Evolutionary conservation across 2,888 invertebrate species (phyloP).

Genomic region (Invenusta paracnida): DNA sequence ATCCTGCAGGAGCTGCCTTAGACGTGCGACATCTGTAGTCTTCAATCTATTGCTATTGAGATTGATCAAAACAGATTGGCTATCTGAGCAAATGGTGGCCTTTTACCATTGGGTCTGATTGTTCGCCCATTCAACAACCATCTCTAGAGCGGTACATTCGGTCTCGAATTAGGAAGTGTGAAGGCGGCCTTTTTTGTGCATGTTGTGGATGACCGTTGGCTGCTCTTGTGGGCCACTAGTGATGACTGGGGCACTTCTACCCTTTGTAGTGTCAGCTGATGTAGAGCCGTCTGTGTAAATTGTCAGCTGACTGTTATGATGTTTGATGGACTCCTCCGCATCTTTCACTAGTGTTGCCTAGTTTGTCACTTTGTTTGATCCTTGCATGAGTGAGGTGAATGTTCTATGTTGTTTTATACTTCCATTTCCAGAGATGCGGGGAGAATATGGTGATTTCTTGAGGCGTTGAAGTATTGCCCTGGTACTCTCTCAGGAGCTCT

Average conservation of each 20-base stretch:
- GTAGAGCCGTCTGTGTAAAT: neutral
- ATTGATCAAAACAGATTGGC: neutral
- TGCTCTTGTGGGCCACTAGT: neutral
- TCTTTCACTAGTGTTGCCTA: neutral
- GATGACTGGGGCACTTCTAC: neutral
- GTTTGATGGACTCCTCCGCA: neutral
- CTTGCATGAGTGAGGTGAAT: slow-evolving; percentile 2
- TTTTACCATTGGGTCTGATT: neutral
- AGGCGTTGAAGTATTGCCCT: neutral
- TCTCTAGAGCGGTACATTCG: neutral
- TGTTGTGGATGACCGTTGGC: neutral
- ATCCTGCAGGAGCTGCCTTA: neutral
- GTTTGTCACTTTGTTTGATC: neutral
- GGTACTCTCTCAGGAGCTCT: neutral
- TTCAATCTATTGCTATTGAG: neutral
- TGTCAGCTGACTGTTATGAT: neutral
- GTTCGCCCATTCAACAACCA: neutral
- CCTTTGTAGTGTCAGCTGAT: neutral
- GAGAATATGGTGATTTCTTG: neutral
- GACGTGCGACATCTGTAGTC: neutral
- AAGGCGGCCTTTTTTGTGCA: neutral
- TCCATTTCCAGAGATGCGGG: neutral
- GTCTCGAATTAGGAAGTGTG: neutral
- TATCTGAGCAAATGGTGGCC: neutral
- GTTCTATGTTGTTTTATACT: neutral